Evolutionary conservation across 2,888 invertebrate genomes (phyloP).

Genomic region (Sarcophaga rosellei): DNA sequence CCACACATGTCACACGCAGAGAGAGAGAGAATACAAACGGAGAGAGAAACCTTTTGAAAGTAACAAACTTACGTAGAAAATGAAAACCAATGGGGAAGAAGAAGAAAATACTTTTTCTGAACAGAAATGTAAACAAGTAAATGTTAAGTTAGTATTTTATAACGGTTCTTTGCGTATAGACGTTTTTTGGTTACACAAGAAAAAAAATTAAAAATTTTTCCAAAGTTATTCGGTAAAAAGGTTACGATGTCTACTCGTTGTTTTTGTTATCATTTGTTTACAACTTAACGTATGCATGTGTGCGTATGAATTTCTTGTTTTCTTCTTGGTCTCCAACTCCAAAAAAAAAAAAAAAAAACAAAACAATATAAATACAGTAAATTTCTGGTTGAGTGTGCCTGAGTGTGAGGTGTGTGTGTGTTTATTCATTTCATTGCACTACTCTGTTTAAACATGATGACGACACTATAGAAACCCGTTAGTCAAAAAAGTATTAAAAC

Average conservation of each 20-base stretch:
- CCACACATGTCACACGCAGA: too few relatives aligned
- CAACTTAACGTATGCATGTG: background rate
- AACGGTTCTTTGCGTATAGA: conserved; percentile 81
- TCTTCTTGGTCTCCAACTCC: background rate
- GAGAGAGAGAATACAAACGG: background rate
- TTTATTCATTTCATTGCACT: too few relatives aligned
- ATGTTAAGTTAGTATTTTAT: conserved; percentile 76
- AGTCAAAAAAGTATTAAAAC: conserved; percentile 29
- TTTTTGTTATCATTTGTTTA: conserved; percentile 2
- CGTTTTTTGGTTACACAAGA: conserved; percentile 71
- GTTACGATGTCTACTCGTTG: conserved; percentile 20
- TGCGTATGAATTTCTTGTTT: background rate
- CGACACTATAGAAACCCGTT: conserved; percentile 61
- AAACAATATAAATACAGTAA: background rate
- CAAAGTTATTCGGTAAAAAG: conserved; percentile 6
- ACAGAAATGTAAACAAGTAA: conserved; percentile 56
- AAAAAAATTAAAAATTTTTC: background rate
- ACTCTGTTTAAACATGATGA: conserved; percentile 22
- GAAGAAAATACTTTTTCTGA: conserved; percentile 46
- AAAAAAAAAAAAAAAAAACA: background rate
- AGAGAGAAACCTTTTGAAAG: conserved; percentile 37
- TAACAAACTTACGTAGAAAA: conserved; percentile 12
- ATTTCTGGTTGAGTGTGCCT: too few relatives aligned
- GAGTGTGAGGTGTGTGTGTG: background rate
- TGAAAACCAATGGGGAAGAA: conserved; percentile 9